phyloP scores from a whole-genome alignment of 2,113 vertebrate genomes.

The Madoqua kirkii region DNA sequence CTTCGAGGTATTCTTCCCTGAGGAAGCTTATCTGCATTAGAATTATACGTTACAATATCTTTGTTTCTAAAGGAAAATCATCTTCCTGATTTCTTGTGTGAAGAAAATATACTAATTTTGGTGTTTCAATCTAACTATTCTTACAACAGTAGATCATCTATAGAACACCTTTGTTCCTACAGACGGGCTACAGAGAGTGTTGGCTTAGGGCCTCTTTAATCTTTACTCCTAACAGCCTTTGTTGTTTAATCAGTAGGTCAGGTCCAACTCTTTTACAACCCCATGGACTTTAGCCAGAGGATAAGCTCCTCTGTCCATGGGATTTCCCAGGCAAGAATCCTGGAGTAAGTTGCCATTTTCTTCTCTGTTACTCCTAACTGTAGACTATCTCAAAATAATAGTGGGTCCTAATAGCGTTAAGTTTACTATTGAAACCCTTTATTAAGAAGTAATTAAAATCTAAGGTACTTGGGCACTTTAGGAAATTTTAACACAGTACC shows the following conservation, averaged over 20 bases:
- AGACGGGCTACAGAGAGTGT: background rate
- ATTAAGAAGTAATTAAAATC: background rate
- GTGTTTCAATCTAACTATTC: background rate
- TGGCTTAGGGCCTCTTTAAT: background rate
- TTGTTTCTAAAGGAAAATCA: constrained; percentile 32
- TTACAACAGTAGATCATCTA: background rate
- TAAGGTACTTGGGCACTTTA: background rate
- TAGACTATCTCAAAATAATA: background rate
- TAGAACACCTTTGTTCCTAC: background rate
- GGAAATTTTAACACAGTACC: background rate
- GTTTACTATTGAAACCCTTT: constrained; percentile 20
- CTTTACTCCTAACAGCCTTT: background rate
- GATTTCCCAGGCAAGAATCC: background rate
- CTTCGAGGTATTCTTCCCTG: constrained; percentile 40
- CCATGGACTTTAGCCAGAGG: background rate
- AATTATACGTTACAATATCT: constrained; percentile 6
- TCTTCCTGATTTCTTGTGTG: background rate
- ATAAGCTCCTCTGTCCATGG: background rate
- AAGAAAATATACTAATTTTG: constrained; percentile 8
- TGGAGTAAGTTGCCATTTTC: background rate
- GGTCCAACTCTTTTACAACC: background rate
- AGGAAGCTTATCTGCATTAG: constrained; percentile 13
- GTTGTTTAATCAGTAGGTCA: background rate
- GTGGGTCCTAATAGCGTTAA: background rate
- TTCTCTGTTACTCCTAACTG: background rate